phyloP scores from a whole-genome alignment of 2,797 vertebrate genomes.

The Hoplostethus mediterraneus region DNA sequence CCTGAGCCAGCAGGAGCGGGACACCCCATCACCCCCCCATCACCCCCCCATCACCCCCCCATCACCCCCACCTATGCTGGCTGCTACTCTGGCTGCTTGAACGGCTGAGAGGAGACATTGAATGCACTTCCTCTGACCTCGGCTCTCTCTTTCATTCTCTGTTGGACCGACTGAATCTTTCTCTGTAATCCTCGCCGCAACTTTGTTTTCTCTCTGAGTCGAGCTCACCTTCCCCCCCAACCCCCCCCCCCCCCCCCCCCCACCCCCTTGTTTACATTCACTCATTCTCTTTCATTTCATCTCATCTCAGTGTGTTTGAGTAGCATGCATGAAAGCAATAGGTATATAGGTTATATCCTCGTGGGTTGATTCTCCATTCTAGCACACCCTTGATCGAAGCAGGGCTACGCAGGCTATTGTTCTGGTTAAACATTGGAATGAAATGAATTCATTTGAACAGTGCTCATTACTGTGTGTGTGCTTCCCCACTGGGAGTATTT shows the following conservation, averaged over 20 bases:
- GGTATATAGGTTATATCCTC: too few relatives aligned
- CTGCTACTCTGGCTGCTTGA: conserved; percentile 13
- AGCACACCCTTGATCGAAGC: too few relatives aligned
- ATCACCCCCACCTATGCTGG: background rate
- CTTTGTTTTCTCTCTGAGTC: too few relatives aligned
- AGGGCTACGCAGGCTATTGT: too few relatives aligned
- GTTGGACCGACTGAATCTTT: background rate
- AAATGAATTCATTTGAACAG: too few relatives aligned
- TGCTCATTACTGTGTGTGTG: background rate
- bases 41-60: conserved; percentile 15
- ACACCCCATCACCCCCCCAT: background rate
- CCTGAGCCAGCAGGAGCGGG: conserved; percentile 49
- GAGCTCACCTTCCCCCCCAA: background rate
- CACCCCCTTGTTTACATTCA: background rate
- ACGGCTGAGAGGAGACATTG: conserved; percentile 12
- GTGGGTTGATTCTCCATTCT: background rate
- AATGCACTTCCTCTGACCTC: conserved; percentile 46
- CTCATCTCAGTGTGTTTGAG: background rate
- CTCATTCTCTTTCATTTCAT: background rate
- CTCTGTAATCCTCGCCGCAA: background rate
- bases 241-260: too few relatives aligned
- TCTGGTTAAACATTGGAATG: too few relatives aligned
- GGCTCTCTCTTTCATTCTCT: conserved; percentile 7
- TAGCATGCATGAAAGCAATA: background rate
- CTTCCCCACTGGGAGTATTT: background rate